phyloP scores from a whole-genome alignment of 2,797 vertebrate species.

The Podargus strigoides region DNA sequence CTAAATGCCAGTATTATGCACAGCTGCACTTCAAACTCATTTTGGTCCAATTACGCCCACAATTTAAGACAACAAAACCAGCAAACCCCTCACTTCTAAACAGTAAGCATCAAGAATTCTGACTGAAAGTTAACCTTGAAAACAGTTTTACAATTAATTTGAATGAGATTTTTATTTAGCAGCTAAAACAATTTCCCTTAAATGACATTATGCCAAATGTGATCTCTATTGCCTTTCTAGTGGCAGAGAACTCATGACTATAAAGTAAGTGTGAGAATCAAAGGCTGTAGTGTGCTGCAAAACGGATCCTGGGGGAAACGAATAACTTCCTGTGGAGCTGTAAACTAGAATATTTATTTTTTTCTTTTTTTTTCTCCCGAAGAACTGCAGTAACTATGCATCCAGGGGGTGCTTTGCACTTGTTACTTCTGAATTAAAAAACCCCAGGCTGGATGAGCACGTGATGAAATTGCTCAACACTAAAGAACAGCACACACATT shows the following conservation, averaged over 20 bases:
- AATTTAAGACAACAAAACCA: background rate
- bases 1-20: background rate
- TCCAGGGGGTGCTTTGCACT: background rate
- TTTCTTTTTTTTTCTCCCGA: background rate
- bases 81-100: rapidly evolving
- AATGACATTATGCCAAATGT: background rate
- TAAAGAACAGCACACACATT: background rate
- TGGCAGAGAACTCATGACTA: background rate
- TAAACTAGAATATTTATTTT: background rate
- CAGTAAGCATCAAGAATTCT: background rate
- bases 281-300: background rate
- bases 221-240: background rate
- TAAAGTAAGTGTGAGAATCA: background rate
- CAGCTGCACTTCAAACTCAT: background rate
- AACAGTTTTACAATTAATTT: background rate
- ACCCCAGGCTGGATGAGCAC: background rate
- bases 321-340: background rate
- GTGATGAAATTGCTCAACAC: background rate
- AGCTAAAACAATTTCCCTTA: background rate
- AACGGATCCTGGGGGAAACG: background rate
- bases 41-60: background rate
- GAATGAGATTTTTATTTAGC: background rate
- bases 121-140: background rate
- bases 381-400: background rate
- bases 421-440: background rate